Evolutionary conservation across 1,140 invertebrate genomes (phyloP).

Genomic region (Phenacoccus solenopsis): DNA sequence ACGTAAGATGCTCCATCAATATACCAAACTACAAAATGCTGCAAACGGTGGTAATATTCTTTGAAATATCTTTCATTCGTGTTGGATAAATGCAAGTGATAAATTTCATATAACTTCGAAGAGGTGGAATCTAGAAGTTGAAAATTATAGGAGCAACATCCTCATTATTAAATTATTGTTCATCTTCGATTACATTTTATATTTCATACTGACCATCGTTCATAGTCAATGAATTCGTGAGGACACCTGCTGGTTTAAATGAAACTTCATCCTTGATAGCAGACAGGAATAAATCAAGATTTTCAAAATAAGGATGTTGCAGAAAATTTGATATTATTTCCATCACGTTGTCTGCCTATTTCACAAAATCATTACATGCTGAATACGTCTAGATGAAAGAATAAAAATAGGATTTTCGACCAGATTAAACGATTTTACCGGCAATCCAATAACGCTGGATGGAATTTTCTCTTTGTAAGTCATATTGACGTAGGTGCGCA

Average conservation of each 20-base stretch:
- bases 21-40: conserved; percentile 88
- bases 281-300: conserved; percentile 54
- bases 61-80: conserved; percentile 1
- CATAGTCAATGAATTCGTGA: conserved; percentile 43
- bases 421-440: too few species aligned
- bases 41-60: conserved; percentile 45
- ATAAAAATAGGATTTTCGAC: neutral
- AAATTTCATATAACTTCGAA: conserved; percentile 19
- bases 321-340: conserved; percentile 45
- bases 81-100: conserved; percentile 5
- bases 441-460: conserved; percentile 30
- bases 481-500: conserved; percentile 57
- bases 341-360: conserved; percentile 75
- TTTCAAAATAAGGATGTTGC: conserved; percentile 45
- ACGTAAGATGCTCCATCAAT: conserved; percentile 89
- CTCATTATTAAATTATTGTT: too few species aligned
- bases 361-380: conserved; percentile 22
- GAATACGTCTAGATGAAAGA: neutral
- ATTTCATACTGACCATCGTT: neutral
- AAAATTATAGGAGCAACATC: neutral
- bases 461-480: conserved; percentile 49
- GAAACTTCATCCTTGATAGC: conserved; percentile 50
- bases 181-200: neutral
- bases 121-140: neutral
- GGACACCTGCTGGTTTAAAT: conserved; percentile 58